phyloP scores from a whole-genome alignment of 2,113 vertebrate genomes.

The Microtus oregoni region DNA sequence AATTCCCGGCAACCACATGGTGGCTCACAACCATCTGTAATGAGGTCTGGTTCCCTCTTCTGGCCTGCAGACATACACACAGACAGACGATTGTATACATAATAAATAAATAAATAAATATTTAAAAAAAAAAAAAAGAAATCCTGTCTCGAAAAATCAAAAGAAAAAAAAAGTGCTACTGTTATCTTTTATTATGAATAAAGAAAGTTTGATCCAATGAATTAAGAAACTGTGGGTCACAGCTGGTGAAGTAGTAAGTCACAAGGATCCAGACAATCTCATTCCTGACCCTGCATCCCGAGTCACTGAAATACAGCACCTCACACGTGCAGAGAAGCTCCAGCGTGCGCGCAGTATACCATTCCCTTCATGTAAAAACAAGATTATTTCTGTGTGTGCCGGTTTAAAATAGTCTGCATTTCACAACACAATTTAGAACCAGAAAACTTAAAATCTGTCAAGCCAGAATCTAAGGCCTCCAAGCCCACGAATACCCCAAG shows the following conservation, averaged over 20 bases:
- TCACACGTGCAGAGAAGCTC: constrained; percentile 6
- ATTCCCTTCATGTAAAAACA: background rate
- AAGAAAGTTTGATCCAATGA: background rate
- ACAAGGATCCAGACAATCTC: background rate
- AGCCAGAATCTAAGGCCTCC: background rate
- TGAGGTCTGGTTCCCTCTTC: no score
- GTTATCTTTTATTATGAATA: constrained; percentile 21
- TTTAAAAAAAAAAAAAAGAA: no score
- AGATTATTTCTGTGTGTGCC: background rate
- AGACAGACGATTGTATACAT: no score
- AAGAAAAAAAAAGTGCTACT: background rate
- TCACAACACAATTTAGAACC: background rate
- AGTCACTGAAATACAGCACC: background rate
- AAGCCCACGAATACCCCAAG: background rate
- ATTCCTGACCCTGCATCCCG: background rate
- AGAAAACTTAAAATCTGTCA: constrained; percentile 43
- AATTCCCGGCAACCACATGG: no score
- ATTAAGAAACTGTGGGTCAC: constrained; percentile 22
- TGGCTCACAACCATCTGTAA: no score
- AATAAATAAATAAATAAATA: no score
- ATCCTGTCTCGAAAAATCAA: no score
- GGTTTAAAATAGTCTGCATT: constrained; percentile 41
- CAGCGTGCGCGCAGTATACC: background rate
- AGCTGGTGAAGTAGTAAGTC: background rate
- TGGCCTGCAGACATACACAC: no score